Conservation (phyloP, 2,888 invertebrate genomes). For the Conops quadrifasciatus region DNA sequence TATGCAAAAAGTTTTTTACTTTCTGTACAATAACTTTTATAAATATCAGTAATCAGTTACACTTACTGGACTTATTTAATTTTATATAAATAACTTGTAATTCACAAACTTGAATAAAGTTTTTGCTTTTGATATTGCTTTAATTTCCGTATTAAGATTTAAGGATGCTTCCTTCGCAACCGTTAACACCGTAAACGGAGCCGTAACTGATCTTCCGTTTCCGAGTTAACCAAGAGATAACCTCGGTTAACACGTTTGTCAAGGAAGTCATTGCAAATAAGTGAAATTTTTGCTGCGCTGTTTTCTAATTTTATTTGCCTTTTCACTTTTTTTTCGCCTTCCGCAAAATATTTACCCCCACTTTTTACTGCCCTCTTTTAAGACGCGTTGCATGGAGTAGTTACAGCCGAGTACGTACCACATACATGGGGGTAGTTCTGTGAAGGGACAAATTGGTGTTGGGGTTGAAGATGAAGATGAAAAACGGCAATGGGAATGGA, state of each 20-base stretch:
- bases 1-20: too few relatives aligned
- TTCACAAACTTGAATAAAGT: background rate
- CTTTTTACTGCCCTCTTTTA: background rate
- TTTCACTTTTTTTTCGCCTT: conserved; percentile 39
- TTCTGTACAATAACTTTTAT: too few relatives aligned
- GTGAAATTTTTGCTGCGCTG: conserved; percentile 56
- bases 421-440: conserved; percentile 1
- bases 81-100: too few relatives aligned
- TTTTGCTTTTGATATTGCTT: background rate
- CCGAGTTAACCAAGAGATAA: conserved; percentile 54
- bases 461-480: too few relatives aligned
- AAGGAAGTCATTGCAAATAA: conserved; percentile 49
- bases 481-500: too few relatives aligned
- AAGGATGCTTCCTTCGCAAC: conserved; percentile 42
- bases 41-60: background rate
- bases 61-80: too few relatives aligned
- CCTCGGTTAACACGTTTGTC: conserved; percentile 51
- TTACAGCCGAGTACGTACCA: too few relatives aligned
- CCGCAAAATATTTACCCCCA: background rate
- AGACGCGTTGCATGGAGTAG: background rate
- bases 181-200: conserved; percentile 54
- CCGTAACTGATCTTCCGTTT: conserved; percentile 60
- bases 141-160: too few relatives aligned
- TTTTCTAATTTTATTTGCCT: conserved; percentile 44
- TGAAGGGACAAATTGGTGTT: too few relatives aligned